phyloP scores from a whole-genome alignment of 2,797 vertebrate species.

The Phylloscopus collybita region DNA sequence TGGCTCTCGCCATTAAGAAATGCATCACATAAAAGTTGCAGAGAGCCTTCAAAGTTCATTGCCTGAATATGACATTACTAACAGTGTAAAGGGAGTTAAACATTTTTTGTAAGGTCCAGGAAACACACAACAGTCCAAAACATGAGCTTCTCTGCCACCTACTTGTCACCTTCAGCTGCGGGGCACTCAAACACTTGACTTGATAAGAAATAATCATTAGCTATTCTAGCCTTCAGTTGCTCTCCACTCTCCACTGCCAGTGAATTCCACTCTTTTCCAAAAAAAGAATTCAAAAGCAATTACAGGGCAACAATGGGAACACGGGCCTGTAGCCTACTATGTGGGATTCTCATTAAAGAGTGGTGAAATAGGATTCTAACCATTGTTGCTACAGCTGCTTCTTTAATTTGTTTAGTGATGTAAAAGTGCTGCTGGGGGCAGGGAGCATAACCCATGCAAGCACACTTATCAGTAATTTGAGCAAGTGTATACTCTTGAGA shows the following conservation, averaged over 20 bases:
- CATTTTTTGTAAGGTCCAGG: background rate
- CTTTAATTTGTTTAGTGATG: background rate
- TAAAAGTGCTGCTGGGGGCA: background rate
- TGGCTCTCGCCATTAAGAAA: background rate
- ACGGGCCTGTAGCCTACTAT: background rate
- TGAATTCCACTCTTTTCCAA: background rate
- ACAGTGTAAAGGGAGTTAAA: background rate
- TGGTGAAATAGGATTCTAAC: background rate
- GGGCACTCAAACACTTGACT: background rate
- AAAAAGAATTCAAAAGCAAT: background rate
- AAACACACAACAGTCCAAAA: background rate
- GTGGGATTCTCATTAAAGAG: background rate
- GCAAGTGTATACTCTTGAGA: background rate
- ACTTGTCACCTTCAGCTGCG: background rate
- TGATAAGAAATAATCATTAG: background rate
- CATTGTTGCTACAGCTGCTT: background rate
- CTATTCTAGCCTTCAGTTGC: background rate
- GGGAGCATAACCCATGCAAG: background rate
- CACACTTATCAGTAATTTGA: background rate
- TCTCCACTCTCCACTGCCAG: background rate
- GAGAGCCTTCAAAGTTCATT: background rate
- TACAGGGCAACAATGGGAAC: background rate
- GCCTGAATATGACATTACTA: background rate
- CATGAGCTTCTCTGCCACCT: background rate
- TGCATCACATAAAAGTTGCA: background rate